Base-by-base conservation (phyloP, 1,140 invertebrate genomes). In the Pinna nobilis region DNA sequence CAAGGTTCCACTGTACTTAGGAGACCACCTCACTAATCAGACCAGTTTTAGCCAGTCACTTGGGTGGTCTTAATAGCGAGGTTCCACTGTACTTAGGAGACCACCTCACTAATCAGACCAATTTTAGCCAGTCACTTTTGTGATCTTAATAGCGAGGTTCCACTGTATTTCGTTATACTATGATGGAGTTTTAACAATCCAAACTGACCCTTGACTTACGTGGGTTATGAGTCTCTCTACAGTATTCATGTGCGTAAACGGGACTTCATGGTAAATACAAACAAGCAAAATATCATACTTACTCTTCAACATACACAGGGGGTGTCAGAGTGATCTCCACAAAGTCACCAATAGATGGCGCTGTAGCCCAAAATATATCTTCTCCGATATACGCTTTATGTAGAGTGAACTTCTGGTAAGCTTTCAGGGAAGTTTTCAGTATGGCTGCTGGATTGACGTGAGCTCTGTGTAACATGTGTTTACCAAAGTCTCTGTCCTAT, bases 401-500 rank as follows among this genome's bases (percentile, higher is more conserved):
- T 5, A 98, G 82, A 0, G 94, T 93, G 86, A 94, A 96, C 53
- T 94, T 93, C 81, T 95, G 94, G 86, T 98, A 97, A 7, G 94
- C 92, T 79, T 94, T 94, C 55, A 99, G 94, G 67, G 92, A 92
- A 18, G 94, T 94, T 28, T 92, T 91, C 0, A 97, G 91, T 53
- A 89, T 88, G 0, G 95, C 95, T 13, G 94, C 93, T 59, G 94
- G 94, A 73, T 92, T 91, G 71, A 89, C 86, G 74, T 91, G 88
- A 78, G 94, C 92, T 83, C 93, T 94, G 88, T 93, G 96, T 13
- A 96, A 90, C 18, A 93, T 92, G 32, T 96, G 91, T 88, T 96
- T 96, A 11, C 96, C 96, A 90, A 97, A 98, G 83, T 97, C 94
- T 85, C 95, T 95, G 87, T 98, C 96, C 94, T 97, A 85, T 9